phyloP scores from a whole-genome alignment of 1,140 invertebrate genomes.

The Ditylenchus dipsaci region DNA sequence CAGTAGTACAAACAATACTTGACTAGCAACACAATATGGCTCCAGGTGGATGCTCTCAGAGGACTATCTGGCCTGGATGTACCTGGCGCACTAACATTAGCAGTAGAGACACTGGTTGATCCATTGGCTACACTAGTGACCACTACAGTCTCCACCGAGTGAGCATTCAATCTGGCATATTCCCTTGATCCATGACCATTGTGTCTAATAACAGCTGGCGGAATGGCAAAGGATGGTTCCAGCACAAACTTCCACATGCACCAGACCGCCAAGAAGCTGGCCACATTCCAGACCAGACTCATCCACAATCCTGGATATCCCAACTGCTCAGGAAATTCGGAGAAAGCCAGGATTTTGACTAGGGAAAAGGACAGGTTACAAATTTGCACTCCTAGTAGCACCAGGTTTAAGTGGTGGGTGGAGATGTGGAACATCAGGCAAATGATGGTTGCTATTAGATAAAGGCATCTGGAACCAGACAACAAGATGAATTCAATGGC shows the following conservation, averaged over 20 bases:
- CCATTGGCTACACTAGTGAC: not conserved
- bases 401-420: not conserved
- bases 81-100: not conserved
- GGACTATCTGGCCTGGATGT: not conserved
- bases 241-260: constrained; percentile 8
- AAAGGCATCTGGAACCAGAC: not conserved
- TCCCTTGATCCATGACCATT: not conserved
- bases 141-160: no score
- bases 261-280: constrained; percentile 2
- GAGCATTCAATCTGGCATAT: not conserved
- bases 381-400: constrained; percentile 10
- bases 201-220: not conserved
- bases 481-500: not conserved
- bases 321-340: constrained; percentile 5
- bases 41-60: constrained; percentile 9
- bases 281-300: constrained; percentile 16
- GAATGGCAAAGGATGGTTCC: not conserved
- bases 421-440: not conserved
- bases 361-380: constrained; percentile 19
- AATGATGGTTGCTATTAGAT: not conserved
- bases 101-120: not conserved
- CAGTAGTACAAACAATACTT: constrained; percentile 22
- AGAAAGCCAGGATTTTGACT: constrained; percentile 15
- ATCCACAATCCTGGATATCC: constrained; percentile 11
- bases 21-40: constrained; percentile 17